Evolutionary conservation across 2,888 invertebrate species (phyloP).

Genomic region (Netelia fuscicornis): DNA sequence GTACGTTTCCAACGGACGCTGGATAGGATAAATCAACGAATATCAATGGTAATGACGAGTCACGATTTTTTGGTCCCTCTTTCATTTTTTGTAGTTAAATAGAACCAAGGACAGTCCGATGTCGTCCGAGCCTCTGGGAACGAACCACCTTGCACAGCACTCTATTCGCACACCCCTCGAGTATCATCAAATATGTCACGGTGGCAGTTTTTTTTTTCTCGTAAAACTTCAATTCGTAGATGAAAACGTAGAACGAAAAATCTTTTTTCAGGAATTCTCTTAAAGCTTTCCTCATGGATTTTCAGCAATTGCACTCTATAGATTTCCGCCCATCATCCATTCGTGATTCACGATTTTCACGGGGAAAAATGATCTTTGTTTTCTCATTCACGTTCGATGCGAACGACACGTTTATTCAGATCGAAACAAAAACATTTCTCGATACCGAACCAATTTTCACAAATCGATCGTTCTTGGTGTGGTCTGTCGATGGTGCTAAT

Average conservation of each 20-base stretch:
- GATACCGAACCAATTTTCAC: background rate
- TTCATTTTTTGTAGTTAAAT: constrained; percentile 58
- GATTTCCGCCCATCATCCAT: constrained; percentile 3
- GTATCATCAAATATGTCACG: constrained; percentile 60
- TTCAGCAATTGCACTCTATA: background rate
- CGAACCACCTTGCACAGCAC: constrained; percentile 47
- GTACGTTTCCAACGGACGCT: constrained; percentile 72
- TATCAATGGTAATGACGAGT: constrained; percentile 29
- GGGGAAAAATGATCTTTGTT: constrained; percentile 2
- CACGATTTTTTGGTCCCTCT: constrained; percentile 45
- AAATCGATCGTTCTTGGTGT: constrained; percentile 5
- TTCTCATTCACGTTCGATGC: background rate
- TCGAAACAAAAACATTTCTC: background rate
- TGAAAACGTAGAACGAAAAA: constrained; percentile 20
- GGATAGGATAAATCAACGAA: constrained; percentile 49
- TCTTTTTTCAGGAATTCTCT: background rate
- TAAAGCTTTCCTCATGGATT: background rate
- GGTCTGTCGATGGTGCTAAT: constrained; percentile 40
- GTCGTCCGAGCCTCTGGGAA: constrained; percentile 58
- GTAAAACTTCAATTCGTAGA: constrained; percentile 26
- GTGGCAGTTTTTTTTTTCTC: constrained; percentile 41
- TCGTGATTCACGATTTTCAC: constrained; percentile 6
- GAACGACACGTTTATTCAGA: background rate
- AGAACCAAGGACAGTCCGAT: constrained; percentile 56
- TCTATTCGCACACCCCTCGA: constrained; percentile 55